phyloP scores from a whole-genome alignment of 2,797 vertebrate species.

The Siniperca obscura region DNA sequence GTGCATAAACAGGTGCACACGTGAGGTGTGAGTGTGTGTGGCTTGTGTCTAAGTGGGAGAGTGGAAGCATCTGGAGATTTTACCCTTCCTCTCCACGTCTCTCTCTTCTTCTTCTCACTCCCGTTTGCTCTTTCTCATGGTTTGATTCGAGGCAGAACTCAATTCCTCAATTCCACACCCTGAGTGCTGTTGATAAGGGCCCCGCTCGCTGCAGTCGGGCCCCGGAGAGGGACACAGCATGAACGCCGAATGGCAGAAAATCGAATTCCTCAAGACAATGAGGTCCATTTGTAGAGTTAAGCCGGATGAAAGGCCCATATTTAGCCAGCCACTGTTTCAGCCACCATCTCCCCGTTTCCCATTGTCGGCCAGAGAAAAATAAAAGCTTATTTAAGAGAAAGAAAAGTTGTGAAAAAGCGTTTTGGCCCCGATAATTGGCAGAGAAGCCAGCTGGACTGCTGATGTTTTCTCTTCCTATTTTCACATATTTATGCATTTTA shows the following conservation, averaged over 20 bases:
- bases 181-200: constrained; percentile 86
- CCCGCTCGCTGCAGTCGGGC: constrained; percentile 70
- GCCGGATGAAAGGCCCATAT: constrained; percentile 83
- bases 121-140: constrained; percentile 60
- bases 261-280: constrained; percentile 86
- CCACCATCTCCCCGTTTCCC: constrained; percentile 58
- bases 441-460: constrained; percentile 25
- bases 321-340: constrained; percentile 73
- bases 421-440: constrained; percentile 65
- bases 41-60: constrained; percentile 57
- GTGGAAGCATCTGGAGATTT: constrained; percentile 61
- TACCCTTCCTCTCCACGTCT: not conserved
- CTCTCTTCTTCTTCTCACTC: constrained; percentile 26
- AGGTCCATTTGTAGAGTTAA: constrained; percentile 86
- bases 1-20: constrained; percentile 43
- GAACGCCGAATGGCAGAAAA: constrained; percentile 82
- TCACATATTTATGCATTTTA: constrained; percentile 29
- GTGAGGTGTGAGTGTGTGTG: constrained; percentile 45
- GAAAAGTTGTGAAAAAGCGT: constrained; percentile 62
- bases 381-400: constrained; percentile 68
- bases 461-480: constrained; percentile 27
- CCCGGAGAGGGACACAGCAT: constrained; percentile 76
- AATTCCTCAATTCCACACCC: constrained; percentile 83
- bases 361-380: constrained; percentile 65
- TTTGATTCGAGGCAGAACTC: constrained; percentile 82